Base-by-base conservation (phyloP, 1,140 invertebrate genomes). In the Cherax destructor region DNA sequence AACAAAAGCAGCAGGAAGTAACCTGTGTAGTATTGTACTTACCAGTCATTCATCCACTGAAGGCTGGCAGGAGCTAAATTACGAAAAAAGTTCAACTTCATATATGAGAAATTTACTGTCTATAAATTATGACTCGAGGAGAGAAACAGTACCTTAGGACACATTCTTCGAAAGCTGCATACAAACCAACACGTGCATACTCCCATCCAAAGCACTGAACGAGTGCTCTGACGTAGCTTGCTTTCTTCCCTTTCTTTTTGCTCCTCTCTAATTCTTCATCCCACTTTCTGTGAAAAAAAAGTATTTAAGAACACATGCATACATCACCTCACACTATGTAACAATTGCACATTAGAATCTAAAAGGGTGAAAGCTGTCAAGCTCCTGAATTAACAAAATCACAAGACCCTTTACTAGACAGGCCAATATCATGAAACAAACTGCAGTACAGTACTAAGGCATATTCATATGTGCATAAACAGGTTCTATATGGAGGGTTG, bases 151-250 rank as follows among this genome's bases (percentile, higher is more conserved):
- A 92, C 88, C 93, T 93, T 9, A 93, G 72, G 10, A 93, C 76
- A 84, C 93, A 93, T 86, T 93, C 93, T 77, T 93, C 93, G 9
- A 93, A 50, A 79, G 91, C 88, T 13, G 91, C 86, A 50, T 93
- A 78, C 4, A 91, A 30, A 13, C 93, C 93, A 41, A 93, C 81
- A 16, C 86, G 18, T 6, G 79, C 85, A 24, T 88, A 93, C 50
- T 88, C 69, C 61, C 80, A 83, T n/a, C 92, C 92, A 69, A 93
- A 93, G 74, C 83, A 87, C 6, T 91, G 88, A 11, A 92, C 41
- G 30, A 93, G 77, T 18, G 93, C 92, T 79, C 61, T 76, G 7
- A 93, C 72, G 47, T 91, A 92, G 76, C 91, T 93, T 30, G 93
- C 49, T 65, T 83, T 92, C 47, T 76, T 91, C 56, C 83, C 72